phyloP scores from a whole-genome alignment of 2,888 invertebrate genomes.

The Ellobium chinense region DNA sequence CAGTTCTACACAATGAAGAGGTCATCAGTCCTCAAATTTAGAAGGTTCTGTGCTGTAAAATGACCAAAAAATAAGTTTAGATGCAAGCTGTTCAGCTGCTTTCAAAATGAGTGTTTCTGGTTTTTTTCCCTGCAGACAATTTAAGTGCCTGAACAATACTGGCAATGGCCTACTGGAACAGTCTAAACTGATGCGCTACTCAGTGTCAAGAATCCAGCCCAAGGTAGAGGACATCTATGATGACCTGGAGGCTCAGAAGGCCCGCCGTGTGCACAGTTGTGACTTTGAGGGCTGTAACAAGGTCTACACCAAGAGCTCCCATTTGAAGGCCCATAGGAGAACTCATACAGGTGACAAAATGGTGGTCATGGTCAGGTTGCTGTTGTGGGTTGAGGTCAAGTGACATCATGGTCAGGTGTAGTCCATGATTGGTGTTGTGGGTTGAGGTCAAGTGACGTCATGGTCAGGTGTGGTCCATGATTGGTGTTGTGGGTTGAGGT shows the following conservation, averaged over 20 bases:
- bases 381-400: too few species aligned
- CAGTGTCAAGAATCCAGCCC: neutral
- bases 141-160: constrained; percentile 34
- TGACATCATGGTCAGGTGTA: too few species aligned
- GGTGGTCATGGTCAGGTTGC: too few species aligned
- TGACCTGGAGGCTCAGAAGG: constrained; percentile 57
- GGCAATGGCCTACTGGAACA: neutral
- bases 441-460: too few species aligned
- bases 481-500: too few species aligned
- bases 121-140: constrained; percentile 11
- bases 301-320: constrained; percentile 83
- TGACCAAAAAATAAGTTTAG: too few species aligned
- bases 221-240: constrained; percentile 48
- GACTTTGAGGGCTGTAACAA: constrained; percentile 81
- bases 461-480: too few species aligned
- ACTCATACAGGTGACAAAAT: constrained; percentile 83
- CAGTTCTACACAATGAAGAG: too few species aligned
- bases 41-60: too few species aligned
- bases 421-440: too few species aligned
- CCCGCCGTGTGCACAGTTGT: constrained; percentile 74
- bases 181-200: constrained; percentile 13
- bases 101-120: neutral
- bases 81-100: too few species aligned
- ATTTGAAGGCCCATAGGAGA: constrained; percentile 83
- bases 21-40: too few species aligned